These are phyloP conservation scores for Pholis gunnellus DNA, from an alignment of 2,113 vertebrate genomes.

Conservation along the genomic window DNA sequence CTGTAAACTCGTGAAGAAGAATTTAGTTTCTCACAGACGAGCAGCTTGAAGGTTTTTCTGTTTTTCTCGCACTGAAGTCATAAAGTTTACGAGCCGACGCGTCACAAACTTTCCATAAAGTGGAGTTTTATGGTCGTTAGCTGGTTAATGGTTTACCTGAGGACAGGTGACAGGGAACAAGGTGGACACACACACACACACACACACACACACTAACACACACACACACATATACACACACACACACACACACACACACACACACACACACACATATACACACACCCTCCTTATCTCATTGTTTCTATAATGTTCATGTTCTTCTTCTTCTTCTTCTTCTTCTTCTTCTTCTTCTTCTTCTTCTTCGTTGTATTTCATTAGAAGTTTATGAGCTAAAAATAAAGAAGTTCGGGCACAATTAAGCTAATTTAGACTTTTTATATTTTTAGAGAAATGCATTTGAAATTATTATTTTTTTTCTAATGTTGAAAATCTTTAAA, in stretches of 20 bases:
- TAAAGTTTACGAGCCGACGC: conserved; percentile 73
- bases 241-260: too few relatives aligned
- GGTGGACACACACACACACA: conserved; percentile 31
- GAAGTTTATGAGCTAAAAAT: background rate
- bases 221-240: background rate
- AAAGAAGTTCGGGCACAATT: background rate
- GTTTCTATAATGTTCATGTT: too few relatives aligned
- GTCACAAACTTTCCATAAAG: conserved; percentile 79
- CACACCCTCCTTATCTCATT: too few relatives aligned
- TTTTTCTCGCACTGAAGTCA: conserved; percentile 3
- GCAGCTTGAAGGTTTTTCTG: too few relatives aligned
- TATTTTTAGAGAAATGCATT: background rate
- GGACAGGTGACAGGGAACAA: conserved; percentile 75
- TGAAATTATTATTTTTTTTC: background rate
- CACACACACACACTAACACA: conserved; percentile 6
- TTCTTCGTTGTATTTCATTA: background rate
- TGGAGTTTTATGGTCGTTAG: conserved; percentile 63
- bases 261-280: background rate
- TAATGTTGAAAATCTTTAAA: too few relatives aligned
- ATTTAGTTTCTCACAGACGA: too few relatives aligned
- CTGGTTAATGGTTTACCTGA: conserved; percentile 74
- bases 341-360: too few relatives aligned
- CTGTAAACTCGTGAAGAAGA: too few relatives aligned
- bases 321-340: too few relatives aligned
- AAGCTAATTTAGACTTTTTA: background rate